Conservation (phyloP, 1,140 invertebrate genomes). For the Drosophila ohnishii region DNA sequence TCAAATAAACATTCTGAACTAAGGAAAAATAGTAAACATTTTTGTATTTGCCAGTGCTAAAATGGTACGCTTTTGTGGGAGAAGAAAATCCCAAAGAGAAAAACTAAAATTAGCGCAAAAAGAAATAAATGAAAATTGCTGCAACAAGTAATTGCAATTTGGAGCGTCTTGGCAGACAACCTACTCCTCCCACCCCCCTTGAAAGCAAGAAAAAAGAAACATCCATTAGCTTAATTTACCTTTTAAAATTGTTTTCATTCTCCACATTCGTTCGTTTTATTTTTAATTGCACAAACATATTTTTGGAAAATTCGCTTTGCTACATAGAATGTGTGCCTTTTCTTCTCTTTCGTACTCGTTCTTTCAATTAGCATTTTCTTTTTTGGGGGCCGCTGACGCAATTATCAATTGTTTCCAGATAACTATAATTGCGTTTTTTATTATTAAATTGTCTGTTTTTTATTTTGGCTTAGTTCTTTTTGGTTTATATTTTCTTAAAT, state of each 20-base stretch:
- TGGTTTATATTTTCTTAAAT: conserved; percentile 2
- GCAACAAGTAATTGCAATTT: conserved; percentile 70
- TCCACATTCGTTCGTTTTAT: conserved; percentile 31
- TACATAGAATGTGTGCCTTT: conserved; percentile 19
- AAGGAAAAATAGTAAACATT: conserved; percentile 44
- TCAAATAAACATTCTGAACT: conserved; percentile 48
- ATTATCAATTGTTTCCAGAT: conserved; percentile 67
- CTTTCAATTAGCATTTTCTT: conserved; percentile 40
- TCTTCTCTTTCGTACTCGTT: not conserved
- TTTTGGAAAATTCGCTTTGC: conserved; percentile 36
- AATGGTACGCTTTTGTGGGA: conserved; percentile 13
- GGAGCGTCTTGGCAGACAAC: conserved; percentile 42
- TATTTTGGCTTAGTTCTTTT: not conserved
- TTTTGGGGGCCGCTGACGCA: conserved; percentile 54
- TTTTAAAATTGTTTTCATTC: conserved; percentile 71
- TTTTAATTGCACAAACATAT: conserved; percentile 43
- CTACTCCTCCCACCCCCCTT: not conserved
- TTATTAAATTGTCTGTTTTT: conserved; percentile 19
- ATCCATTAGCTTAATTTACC: conserved; percentile 72
- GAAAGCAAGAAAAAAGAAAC: conserved; percentile 3
- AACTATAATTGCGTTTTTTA: conserved; percentile 26
- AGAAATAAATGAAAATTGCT: conserved; percentile 39
- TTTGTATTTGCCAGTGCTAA: conserved; percentile 15
- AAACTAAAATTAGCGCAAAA: conserved; percentile 49
- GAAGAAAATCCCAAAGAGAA: conserved; percentile 6